phyloP scores from a whole-genome alignment of 2,888 invertebrate genomes.

The Crocallis elinguaria region DNA sequence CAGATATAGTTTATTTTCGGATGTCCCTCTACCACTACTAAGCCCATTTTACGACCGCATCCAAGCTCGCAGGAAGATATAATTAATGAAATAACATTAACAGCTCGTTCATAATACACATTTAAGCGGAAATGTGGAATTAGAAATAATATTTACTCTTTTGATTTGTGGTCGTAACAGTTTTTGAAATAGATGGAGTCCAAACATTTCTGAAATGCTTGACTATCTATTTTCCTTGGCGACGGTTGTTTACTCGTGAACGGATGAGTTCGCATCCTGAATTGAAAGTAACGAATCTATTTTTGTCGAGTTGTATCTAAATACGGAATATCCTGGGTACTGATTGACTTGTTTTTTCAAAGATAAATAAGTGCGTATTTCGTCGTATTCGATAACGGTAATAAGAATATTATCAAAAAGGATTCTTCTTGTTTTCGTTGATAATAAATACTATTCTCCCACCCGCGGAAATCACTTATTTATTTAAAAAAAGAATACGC shows the following conservation, averaged over 20 bases:
- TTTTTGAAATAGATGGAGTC: slow-evolving; percentile 43
- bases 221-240: slow-evolving; percentile 20
- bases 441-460: no score
- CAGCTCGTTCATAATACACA: slow-evolving; percentile 63
- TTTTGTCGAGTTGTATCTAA: slow-evolving; percentile 14
- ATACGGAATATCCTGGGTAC: slow-evolving; percentile 7
- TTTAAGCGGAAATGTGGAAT: slow-evolving; percentile 64
- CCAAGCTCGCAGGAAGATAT: slow-evolving; percentile 71
- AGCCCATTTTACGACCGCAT: slow-evolving; percentile 58
- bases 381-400: not conserved
- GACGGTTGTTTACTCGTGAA: slow-evolving; percentile 19
- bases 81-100: slow-evolving; percentile 75
- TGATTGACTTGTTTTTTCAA: slow-evolving; percentile 4
- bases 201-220: slow-evolving; percentile 33
- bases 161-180: slow-evolving; percentile 47
- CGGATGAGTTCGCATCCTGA: slow-evolving; percentile 28
- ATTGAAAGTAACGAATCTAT: slow-evolving; percentile 22
- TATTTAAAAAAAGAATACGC: no score
- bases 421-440: no score
- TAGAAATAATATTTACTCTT: slow-evolving; percentile 53
- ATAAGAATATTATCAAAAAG: not conserved
- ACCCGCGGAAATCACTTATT: no score
- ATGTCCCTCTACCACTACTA: slow-evolving; percentile 55
- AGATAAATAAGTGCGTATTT: not conserved
- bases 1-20: slow-evolving; percentile 72